Base-by-base conservation (phyloP, 64 coral and sea anemone genomes). In the Porites lutea region DNA sequence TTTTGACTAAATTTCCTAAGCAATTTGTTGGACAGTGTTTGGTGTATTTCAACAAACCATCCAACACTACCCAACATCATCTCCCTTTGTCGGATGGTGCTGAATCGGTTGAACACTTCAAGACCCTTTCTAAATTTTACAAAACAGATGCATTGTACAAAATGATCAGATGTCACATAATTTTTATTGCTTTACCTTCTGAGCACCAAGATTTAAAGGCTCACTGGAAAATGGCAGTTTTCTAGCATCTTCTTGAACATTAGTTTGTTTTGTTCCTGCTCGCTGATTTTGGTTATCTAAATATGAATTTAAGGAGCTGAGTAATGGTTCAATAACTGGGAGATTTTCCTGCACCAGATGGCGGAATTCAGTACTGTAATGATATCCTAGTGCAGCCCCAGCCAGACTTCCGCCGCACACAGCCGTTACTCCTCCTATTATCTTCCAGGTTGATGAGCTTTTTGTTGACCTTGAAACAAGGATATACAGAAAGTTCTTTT, bases 251-350 rank as follows among this genome's bases (percentile, higher is more conserved):
- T 10, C 63, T 84, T 66, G 19, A 51, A 22, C 43, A 52, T 51
- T 84, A 4, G 13, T 46, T 48, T 14, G 37, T 49, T 21, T 50
- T 3, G 15, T 48, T 43, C 49, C 58, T 49, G 79, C 18, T 48
- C 18, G n/a, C 15, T 50, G 49, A 15, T 76, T 76, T 3, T n/a
- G 8, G 20, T 47, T 68, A 1, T 49, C n/a, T 63, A 84, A 14
- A 65, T 48, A 84, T 0, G 45, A 49, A 52, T 68, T 63, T 13
- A 84, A 52, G 46, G 46, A 5, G 13, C 63, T 43, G 50, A 84
- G 63, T 9, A 94, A 90, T n/a, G 95, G 93, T 50, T 93, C 95
- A 79, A 97, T 90, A 27, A 87, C 86, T 46, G 95, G 92, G 8
- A 94, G 55, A 82, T 92, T 97, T 57, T 88, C 87, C 11, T 91